Evolutionary conservation across 2,113 vertebrate species (phyloP), one percentile per base, ranked within the genome.

Genomic region (Catagonus wagneri): DNA sequence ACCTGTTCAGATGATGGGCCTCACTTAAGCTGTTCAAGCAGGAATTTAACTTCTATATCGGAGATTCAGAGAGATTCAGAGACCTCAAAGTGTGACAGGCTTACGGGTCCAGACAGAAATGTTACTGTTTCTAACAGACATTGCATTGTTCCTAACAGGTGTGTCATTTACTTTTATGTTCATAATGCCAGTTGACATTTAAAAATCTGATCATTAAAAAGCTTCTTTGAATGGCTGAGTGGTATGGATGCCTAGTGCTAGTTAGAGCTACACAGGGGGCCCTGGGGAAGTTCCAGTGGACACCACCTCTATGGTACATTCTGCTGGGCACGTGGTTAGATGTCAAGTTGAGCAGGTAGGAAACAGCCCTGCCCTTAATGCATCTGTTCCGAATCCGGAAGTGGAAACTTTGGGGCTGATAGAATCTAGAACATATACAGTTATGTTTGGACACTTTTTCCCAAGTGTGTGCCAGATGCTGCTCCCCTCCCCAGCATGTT

Each of bases 111-210:
- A 88, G 78, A 44, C 2, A 32, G 75, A 69, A 94, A 61, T 65
- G 50, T 83, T 76, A 32, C 14, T 92, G 50, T 79, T 80, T 71
- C 54, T 36, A 80, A 63, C 78, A 97, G 60, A 90, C 83, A 61
- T 71, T n/a, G 12, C 44, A 5, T 66, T 83, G 72, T 86, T 95
- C 12, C 50, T 90, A 58, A 71, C 15, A 87, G 63, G 80, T 56
- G n/a, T 39, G 4, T 13, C 5, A 3, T 89, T 92, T 83, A 44
- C 85, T 81, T 94, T 78, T 27, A 19, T 27, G 39, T 72, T 93
- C 27, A 15, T 52, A 50, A 1, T 90, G 65, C 34, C 16, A n/a
- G n/a, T 80, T 65, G 34, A 75, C 23, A 15, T 92, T 15, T 66
- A 86, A 27, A 72, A 90, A 27, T n/a, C 79, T 44, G 72, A 68